Conservation (phyloP, 1,140 invertebrate genomes). For the Rhagoletis zephyria region DNA sequence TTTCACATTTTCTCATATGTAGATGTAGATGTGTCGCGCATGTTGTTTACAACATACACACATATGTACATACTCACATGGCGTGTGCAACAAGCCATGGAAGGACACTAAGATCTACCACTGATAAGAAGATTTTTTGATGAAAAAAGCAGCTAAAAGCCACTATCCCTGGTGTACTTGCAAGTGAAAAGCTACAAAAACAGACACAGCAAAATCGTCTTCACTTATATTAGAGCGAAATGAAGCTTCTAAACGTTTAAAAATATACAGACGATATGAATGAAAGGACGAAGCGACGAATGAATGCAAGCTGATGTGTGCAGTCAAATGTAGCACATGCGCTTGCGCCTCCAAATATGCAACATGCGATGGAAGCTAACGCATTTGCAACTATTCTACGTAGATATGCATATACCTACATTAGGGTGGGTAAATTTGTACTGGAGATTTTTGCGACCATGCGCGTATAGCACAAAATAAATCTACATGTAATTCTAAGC, state of each 20-base stretch:
- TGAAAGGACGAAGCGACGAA: background rate
- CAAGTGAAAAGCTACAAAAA: background rate
- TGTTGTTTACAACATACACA: background rate
- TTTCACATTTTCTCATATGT: background rate
- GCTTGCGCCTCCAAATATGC: constrained; percentile 26
- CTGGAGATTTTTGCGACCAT: no score
- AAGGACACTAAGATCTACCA: background rate
- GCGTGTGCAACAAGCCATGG: constrained; percentile 19
- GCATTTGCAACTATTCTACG: background rate
- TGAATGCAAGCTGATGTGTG: background rate
- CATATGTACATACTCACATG: background rate
- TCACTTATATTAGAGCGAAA: background rate
- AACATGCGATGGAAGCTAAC: background rate
- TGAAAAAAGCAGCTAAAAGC: background rate
- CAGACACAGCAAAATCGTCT: background rate
- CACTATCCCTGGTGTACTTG: background rate
- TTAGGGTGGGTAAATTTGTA: no score
- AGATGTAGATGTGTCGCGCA: background rate
- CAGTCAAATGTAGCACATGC: background rate
- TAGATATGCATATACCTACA: background rate
- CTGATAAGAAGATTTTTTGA: background rate
- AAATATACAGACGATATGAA: background rate
- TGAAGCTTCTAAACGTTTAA: background rate
- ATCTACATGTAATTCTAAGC: no score
- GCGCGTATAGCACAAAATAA: no score